Conservation (phyloP, 2,113 vertebrate genomes). For the Dermatemys mawii region DNA sequence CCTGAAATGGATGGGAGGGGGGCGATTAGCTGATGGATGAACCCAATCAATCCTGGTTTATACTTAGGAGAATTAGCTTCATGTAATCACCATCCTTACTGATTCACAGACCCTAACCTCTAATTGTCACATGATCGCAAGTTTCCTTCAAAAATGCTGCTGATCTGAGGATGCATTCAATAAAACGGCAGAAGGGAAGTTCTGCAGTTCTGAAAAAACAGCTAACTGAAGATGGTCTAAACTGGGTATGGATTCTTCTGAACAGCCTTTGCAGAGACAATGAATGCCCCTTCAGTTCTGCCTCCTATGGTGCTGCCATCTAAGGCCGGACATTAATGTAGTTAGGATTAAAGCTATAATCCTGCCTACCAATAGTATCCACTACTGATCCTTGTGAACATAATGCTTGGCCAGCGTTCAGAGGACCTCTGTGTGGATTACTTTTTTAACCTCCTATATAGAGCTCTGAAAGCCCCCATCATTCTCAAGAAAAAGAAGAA, state of each 20-base stretch:
- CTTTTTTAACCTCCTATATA: background rate
- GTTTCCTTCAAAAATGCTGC: background rate
- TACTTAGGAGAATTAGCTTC: background rate
- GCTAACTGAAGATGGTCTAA: accelerated
- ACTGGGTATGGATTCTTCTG: background rate
- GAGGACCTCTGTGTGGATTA: background rate
- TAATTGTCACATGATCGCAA: accelerated
- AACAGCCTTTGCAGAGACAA: background rate
- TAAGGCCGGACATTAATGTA: background rate
- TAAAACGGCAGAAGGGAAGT: background rate
- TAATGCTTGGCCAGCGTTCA: background rate
- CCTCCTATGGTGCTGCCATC: background rate
- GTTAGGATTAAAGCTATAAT: background rate
- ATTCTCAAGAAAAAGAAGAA: background rate
- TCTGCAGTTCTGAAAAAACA: background rate
- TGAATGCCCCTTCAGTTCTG: background rate
- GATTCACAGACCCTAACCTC: background rate
- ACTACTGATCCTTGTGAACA: background rate
- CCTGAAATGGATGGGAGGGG: background rate
- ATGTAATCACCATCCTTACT: background rate
- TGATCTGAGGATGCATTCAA: background rate
- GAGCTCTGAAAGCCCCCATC: background rate
- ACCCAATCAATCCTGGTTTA: too few relatives aligned
- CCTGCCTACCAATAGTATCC: background rate
- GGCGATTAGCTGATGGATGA: too few relatives aligned